Evolutionary conservation across 2,888 invertebrate genomes (phyloP), one percentile per base, ranked within the genome.

Genomic region (Urechis unicinctus): DNA sequence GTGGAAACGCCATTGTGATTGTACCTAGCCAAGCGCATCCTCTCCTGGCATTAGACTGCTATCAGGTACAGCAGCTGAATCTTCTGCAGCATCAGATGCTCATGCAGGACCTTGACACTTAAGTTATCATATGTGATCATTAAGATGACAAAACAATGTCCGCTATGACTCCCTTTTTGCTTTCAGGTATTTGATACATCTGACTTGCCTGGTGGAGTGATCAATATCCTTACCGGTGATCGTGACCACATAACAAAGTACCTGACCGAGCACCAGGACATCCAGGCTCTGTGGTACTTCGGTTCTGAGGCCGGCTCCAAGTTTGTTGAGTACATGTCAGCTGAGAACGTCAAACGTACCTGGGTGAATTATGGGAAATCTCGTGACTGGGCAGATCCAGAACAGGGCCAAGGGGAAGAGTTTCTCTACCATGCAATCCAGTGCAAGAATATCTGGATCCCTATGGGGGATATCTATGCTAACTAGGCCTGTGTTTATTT

Each of bases 391-490:
- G 56, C 62, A 2, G 65, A 70, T 36, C 36, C 61, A 17, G 67
- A 69, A 41, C 69, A 71, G 51, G 73, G 74, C 9, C 71, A 74
- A 36, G 75, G 77, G 2, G 74, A 75, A 49, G 79, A 79, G 62
- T 78, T 79, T 52, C 66, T 78, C 9, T 73, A 75, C 52, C 78
- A 79, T 29, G 68, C 77, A 1, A 68, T 72, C 4, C 74, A 78
- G 56, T 67, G 66, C 41, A 80, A 80, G 63, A 77, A 77, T 52
- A 70, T 80, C 54, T 80, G 79, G 78, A 69, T 79, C 3, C 80
- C 79, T 9, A 77, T 78, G 77, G 80, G 80, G 13, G 79, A 78
- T 44, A 77, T 78, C 22, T 80, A 75, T 70, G 79, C 79, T 22
- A 79, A 80, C 63, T 80, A 65, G 30, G 9, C 4, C 6, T 36